Evolutionary conservation across 2,888 invertebrate species (phyloP).

Genomic region (Synanthedon tipuliformis): DNA sequence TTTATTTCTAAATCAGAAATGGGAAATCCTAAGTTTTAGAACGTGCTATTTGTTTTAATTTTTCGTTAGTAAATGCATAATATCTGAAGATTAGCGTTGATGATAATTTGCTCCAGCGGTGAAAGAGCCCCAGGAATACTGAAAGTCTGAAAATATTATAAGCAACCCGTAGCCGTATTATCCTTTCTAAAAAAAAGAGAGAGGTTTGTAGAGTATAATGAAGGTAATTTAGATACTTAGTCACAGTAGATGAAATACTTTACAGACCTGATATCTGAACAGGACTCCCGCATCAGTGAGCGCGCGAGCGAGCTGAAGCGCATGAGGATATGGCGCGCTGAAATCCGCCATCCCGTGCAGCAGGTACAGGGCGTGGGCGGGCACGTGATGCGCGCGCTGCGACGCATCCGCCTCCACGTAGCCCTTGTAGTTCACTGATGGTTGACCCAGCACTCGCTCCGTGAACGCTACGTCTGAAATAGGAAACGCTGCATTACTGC

Average conservation of each 20-base stretch:
- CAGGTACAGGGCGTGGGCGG: conserved; percentile 87
- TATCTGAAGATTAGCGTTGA: too few relatives aligned
- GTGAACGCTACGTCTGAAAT: conserved; percentile 91
- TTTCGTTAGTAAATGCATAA: too few relatives aligned
- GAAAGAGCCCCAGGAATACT: too few relatives aligned
- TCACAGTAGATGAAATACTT: too few relatives aligned
- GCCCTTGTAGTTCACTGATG: conserved; percentile 87
- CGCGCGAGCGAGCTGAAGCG: conserved; percentile 88
- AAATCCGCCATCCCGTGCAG: conserved; percentile 94
- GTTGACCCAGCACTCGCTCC: conserved; percentile 91
- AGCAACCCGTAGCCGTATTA: too few relatives aligned
- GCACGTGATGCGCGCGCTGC: conserved; percentile 88
- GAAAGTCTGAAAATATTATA: too few relatives aligned
- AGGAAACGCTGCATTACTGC: too few relatives aligned
- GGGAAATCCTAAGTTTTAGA: too few relatives aligned
- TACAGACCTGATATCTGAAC: conserved; percentile 88
- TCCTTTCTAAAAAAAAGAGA: not conserved
- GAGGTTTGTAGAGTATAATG: not conserved
- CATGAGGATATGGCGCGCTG: conserved; percentile 94
- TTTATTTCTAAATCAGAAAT: too few relatives aligned
- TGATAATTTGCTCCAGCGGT: too few relatives aligned
- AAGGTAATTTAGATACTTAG: not conserved
- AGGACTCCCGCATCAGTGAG: conserved; percentile 89
- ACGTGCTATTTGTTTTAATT: too few relatives aligned
- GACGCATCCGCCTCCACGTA: conserved; percentile 94